A percentile compares a stretch with the other conserved stretches of the same genome.
Conservation (phyloP, 1,140 invertebrate genomes). For the Trichonephila clavata region DNA sequence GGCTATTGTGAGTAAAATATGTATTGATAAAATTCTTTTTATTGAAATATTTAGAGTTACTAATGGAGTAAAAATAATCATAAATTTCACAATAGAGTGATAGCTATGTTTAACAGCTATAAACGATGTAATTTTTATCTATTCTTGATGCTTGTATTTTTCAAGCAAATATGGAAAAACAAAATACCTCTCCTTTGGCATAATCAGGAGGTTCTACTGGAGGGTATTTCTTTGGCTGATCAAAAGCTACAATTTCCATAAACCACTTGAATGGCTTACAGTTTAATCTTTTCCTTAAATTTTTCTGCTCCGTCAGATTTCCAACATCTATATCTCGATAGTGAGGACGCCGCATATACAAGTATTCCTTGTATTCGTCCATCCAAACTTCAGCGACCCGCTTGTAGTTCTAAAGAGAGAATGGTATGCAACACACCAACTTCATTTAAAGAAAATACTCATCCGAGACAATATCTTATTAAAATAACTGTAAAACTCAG, state of each 20-base stretch:
- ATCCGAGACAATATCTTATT: too few relatives aligned
- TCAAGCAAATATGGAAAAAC: not conserved
- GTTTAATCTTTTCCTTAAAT: constrained; percentile 79
- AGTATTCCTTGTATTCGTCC: constrained; percentile 80
- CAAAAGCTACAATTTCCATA: constrained; percentile 96
- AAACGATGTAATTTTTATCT: too few relatives aligned
- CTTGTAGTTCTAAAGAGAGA: constrained; percentile 76
- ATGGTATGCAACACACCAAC: not conserved
- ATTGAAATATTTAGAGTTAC: too few relatives aligned
- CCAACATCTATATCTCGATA: constrained; percentile 88
- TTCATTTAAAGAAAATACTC: too few relatives aligned
- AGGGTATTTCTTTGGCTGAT: constrained; percentile 93
- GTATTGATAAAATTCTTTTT: too few relatives aligned
- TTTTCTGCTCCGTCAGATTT: constrained; percentile 81
- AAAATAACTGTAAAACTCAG: too few relatives aligned
- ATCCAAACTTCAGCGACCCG: constrained; percentile 80
- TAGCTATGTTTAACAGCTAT: too few relatives aligned
- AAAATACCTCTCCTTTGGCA: constrained; percentile 88
- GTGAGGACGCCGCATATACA: constrained; percentile 85
- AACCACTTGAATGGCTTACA: constrained; percentile 93
- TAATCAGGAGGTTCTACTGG: constrained; percentile 94
- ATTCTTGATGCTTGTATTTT: not conserved
- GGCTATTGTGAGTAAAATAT: too few relatives aligned
- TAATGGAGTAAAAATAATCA: too few relatives aligned
- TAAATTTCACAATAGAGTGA: too few relatives aligned